Evolutionary conservation across 2,888 invertebrate genomes (phyloP).

Genomic region (Athalia rosae): DNA sequence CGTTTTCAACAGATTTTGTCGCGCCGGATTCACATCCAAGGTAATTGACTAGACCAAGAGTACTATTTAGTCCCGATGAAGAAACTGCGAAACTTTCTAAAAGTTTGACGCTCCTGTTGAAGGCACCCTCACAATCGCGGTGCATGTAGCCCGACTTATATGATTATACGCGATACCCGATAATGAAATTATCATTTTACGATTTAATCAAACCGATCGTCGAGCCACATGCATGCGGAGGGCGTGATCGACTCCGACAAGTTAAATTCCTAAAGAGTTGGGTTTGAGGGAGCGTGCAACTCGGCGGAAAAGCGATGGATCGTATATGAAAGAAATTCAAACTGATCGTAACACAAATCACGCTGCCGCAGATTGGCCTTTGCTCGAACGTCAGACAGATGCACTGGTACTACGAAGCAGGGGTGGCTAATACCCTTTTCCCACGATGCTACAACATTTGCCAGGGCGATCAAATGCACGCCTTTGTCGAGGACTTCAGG

Average conservation of each 20-base stretch:
- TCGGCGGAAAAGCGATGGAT: conserved; percentile 3
- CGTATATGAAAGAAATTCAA: conserved; percentile 2
- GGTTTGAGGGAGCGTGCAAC: conserved; percentile 24
- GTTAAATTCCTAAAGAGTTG: not conserved
- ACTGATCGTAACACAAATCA: conserved; percentile 6
- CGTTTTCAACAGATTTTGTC: conserved; percentile 87
- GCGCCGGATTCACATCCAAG: conserved; percentile 94
- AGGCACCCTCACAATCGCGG: conserved; percentile 26
- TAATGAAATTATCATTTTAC: conserved; percentile 39
- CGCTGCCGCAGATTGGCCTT: conserved; percentile 77
- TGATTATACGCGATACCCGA: no score
- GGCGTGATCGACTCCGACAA: conserved; percentile 8
- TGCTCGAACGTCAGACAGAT: conserved; percentile 86
- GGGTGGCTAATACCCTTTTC: conserved; percentile 86
- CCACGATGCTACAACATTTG: conserved; percentile 92
- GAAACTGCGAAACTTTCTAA: conserved; percentile 11
- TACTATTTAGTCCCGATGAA: not conserved
- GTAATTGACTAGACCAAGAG: conserved; percentile 72
- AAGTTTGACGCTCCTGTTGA: conserved; percentile 14
- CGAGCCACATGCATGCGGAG: conserved; percentile 32
- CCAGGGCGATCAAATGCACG: conserved; percentile 86
- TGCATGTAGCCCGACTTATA: not conserved
- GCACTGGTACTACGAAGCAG: conserved; percentile 90
- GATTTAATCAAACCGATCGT: conserved; percentile 32
- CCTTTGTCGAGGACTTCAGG: conserved; percentile 92